Percentiles rank a stretch among this genome's conserved stretches.
Conservation (phyloP, 2,888 invertebrate genomes). For the Antitype chi region DNA sequence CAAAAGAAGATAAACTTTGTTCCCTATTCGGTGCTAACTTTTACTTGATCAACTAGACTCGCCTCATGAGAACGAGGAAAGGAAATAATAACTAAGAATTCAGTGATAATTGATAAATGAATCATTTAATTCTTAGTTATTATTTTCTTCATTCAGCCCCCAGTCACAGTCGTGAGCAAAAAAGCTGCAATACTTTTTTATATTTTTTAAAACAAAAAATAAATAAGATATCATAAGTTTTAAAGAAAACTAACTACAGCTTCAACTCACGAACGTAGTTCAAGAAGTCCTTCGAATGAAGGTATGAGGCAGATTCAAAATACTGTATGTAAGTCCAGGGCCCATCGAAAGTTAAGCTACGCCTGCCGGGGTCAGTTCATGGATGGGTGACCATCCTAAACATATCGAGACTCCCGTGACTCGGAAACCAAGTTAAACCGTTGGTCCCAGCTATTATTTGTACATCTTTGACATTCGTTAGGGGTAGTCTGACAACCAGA, state of each 20-base stretch:
- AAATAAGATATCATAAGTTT: conserved; percentile 57
- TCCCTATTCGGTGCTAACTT: background rate
- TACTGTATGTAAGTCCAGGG: conserved; percentile 48
- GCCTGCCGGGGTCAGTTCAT: too few species aligned
- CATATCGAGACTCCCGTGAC: too few species aligned
- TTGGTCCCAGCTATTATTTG: too few species aligned
- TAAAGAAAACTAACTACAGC: conserved; percentile 41
- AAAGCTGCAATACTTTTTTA: conserved; percentile 53
- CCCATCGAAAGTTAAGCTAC: too few species aligned
- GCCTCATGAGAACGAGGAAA: background rate
- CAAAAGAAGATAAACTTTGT: background rate
- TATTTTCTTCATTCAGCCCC: conserved; percentile 1
- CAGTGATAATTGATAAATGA: too few species aligned
- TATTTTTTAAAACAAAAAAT: conserved; percentile 56
- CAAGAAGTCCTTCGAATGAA: conserved; percentile 26
- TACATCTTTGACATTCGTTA: too few species aligned
- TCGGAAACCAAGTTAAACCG: too few species aligned
- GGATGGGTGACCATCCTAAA: too few species aligned
- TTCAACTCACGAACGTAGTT: conserved; percentile 25
- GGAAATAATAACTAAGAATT: too few species aligned
- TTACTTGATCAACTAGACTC: background rate
- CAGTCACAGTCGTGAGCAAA: conserved; percentile 36
- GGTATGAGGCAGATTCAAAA: conserved; percentile 63
- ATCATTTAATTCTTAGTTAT: background rate
- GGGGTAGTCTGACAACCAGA: too few species aligned